Percentiles rank a stretch among this genome's conserved stretches.
phyloP scores from a whole-genome alignment of 2,797 vertebrate species.

The Craterocephalus amniculus region DNA sequence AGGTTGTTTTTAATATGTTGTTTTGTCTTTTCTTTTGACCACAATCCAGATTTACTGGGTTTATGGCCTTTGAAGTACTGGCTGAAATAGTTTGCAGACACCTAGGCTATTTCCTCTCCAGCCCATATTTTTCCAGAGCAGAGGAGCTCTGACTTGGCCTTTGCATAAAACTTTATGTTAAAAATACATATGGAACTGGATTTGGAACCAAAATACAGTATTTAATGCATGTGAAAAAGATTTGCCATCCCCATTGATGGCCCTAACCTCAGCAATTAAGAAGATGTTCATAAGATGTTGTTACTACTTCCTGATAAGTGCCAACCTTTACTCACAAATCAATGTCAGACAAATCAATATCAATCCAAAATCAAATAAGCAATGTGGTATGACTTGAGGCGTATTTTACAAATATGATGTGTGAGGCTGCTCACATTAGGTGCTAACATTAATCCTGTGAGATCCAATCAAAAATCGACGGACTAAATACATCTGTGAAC shows the following conservation, averaged over 20 bases:
- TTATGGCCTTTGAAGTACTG: slow-evolving; percentile 3
- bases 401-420: not conserved
- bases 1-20: not conserved
- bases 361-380: too few species aligned
- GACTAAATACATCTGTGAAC: not conserved
- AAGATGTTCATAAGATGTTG: not conserved
- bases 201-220: slow-evolving; percentile 2
- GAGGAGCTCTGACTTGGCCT: not conserved
- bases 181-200: not conserved
- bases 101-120: slow-evolving; percentile 13
- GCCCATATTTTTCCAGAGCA: not conserved
- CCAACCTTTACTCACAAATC: not conserved
- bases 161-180: not conserved
- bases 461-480: not conserved
- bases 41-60: not conserved
- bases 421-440: not conserved
- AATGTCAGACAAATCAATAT: too few species aligned
- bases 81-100: not conserved
- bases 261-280: not conserved
- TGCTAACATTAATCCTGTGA: not conserved
- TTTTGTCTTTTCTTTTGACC: not conserved
- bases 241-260: not conserved
- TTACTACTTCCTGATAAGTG: not conserved
- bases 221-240: not conserved
- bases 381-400: not conserved